Evolutionary conservation across 2,113 vertebrate species (phyloP).

Genomic region (Sinosuthora webbiana): DNA sequence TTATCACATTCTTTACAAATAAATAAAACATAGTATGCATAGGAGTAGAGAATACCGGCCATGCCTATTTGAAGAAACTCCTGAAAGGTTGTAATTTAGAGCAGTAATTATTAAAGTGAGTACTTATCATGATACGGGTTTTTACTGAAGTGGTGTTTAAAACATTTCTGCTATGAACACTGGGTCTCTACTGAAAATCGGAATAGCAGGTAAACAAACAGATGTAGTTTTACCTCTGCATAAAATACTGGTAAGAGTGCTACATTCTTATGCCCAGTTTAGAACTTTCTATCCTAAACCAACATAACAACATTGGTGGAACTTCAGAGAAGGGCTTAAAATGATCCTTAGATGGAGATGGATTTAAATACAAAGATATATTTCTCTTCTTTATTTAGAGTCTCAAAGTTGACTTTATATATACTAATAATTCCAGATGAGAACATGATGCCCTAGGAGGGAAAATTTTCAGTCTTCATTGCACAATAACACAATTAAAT

Average conservation of each 20-base stretch:
- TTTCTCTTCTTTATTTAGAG: neutral
- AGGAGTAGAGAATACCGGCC: neutral
- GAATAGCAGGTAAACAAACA: neutral
- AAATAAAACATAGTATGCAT: neutral
- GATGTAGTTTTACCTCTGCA: neutral
- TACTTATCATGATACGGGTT: accelerated
- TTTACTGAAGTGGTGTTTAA: neutral
- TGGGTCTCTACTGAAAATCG: neutral
- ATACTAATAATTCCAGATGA: neutral
- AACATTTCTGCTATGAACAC: neutral
- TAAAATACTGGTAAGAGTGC: neutral
- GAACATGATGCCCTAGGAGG: neutral
- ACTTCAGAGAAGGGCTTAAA: neutral
- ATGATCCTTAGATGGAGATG: neutral
- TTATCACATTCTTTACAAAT: neutral
- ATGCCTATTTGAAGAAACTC: neutral
- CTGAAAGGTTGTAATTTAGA: neutral
- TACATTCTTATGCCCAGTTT: neutral
- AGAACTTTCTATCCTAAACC: neutral
- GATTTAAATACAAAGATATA: neutral
- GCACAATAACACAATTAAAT: neutral
- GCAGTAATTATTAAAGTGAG: neutral
- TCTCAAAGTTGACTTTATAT: neutral
- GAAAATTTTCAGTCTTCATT: neutral
- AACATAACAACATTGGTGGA: neutral